Evolutionary conservation across 1,140 invertebrate genomes (phyloP), one percentile per base, ranked within the genome.

Genomic region (Geopemphigus sp.): DNA sequence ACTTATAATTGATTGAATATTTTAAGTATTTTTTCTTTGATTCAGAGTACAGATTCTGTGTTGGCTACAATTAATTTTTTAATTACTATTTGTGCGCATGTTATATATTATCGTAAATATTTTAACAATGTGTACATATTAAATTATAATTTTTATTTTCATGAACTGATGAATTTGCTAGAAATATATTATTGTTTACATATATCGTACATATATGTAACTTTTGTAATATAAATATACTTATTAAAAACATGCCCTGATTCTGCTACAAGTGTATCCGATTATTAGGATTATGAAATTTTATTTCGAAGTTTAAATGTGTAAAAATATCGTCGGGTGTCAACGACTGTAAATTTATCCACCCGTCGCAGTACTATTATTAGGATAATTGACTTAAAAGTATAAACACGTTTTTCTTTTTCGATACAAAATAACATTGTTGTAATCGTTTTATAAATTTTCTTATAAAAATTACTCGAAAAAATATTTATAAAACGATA

Each of bases 311-410:
- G 17, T 29, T 29, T n/a, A n/a, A n/a, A n/a, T n/a, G n/a, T n/a
- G n/a, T n/a, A n/a, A n/a, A n/a, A 53, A 32, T 72, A 26, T 5
- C 12, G 68, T 68, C 26, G 47, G 68, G 68, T 26, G 68, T 26
- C 24, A 72, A 72, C 29, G 47, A 72, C 68, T 72, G 66, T 70
- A 29, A 72, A 26, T 72, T 29, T 54, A 72, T 32, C 17, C 50
- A 54, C 68, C 50, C 47, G 29, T 17, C 68, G 29, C 26, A n/a
- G 68, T 72, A 54, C 29, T 22, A 10, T 53, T 72, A 10, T 72
- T 72, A 11, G 19, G 53, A 22, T n/a, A 29, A 53, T 54, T 72
- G 22, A 68, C 32, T 39, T 68, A 68, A 12, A 47, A 68, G 39
- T 66, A 66, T 39, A 66, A 45, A 22, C 24, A n/a, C n/a, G n/a